A percentile compares a stretch with the other conserved stretches of the same genome.
These are phyloP conservation scores for Saimiri boliviensis DNA, from an alignment of 2,113 vertebrate species.

Conservation along the genomic window DNA sequence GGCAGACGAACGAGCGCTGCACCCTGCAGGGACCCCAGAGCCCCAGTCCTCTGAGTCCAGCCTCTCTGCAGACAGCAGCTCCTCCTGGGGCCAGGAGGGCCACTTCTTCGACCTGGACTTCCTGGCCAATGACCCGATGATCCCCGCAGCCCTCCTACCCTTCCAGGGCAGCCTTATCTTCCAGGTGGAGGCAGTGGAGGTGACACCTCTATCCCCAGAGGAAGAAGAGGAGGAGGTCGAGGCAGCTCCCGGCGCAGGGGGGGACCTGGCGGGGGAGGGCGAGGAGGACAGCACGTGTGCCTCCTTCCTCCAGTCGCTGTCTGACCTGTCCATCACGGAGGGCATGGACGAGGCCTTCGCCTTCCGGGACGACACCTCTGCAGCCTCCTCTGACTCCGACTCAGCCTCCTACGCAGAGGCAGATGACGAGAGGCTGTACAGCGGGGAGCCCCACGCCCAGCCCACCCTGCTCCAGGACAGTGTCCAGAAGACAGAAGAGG, in stretches of 20 bases:
- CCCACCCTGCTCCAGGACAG: slow-evolving; percentile 49
- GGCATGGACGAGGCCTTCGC: slow-evolving; percentile 95
- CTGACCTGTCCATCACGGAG: slow-evolving; percentile 95
- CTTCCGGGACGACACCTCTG: slow-evolving; percentile 93
- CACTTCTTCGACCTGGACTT: slow-evolving; percentile 81
- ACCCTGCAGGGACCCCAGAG: accelerated
- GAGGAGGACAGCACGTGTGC: slow-evolving; percentile 92
- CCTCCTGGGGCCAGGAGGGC: slow-evolving; percentile 76
- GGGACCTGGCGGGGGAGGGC: slow-evolving; percentile 85
- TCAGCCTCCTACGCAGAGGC: slow-evolving; percentile 93
- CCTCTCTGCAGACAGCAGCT: slow-evolving; percentile 79
- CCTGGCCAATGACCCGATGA: slow-evolving; percentile 89
- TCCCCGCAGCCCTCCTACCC: slow-evolving; percentile 93
- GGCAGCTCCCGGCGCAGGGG: neutral
- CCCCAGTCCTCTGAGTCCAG: slow-evolving; percentile 50
- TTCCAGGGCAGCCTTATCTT: slow-evolving; percentile 94
- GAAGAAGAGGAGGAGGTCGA: slow-evolving; percentile 67
- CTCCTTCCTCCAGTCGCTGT: slow-evolving; percentile 95
- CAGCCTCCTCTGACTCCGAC: slow-evolving; percentile 91
- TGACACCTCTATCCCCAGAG: slow-evolving; percentile 87
- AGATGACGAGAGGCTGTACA: slow-evolving; percentile 91
- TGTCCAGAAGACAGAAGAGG: slow-evolving; percentile 53
- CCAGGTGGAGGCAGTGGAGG: slow-evolving; percentile 94
- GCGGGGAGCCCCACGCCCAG: slow-evolving; percentile 90
- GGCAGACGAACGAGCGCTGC: neutral